Percentiles rank a stretch among this genome's conserved stretches.
Conservation (phyloP, 2,888 invertebrate species). For the Melieria omissa region DNA sequence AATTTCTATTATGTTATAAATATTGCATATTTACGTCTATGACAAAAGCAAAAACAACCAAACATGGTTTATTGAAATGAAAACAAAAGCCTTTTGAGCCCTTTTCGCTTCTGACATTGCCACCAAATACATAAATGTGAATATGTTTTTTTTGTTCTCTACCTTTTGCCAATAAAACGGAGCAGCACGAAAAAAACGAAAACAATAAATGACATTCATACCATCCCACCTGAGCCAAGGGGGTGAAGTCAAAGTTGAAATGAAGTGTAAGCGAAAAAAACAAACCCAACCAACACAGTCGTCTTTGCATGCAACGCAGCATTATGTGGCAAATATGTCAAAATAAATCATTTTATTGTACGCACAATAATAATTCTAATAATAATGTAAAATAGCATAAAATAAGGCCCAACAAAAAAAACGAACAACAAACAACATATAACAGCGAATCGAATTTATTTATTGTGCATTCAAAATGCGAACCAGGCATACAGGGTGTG, state of each 20-base stretch:
- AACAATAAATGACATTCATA: background rate
- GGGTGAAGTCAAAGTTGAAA: background rate
- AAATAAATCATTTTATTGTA: conserved; percentile 49
- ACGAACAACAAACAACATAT: background rate
- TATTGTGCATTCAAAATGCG: conserved; percentile 19
- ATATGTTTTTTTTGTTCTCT: background rate
- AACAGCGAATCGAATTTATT: conserved; percentile 26
- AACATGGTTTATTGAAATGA: background rate
- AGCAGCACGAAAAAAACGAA: background rate
- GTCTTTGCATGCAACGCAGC: background rate
- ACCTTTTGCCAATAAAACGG: conserved; percentile 14
- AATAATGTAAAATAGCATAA: conserved; percentile 40
- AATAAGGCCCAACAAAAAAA: conserved; percentile 15
- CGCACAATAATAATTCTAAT: conserved; percentile 48
- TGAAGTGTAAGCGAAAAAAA: background rate
- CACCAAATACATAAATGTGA: background rate
- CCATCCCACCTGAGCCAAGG: too few relatives aligned
- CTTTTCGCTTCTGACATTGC: background rate
- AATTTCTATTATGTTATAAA: conserved; percentile 15
- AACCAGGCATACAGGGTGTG: background rate
- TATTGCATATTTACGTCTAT: conserved; percentile 2
- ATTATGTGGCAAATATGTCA: conserved; percentile 46
- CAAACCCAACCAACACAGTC: too few relatives aligned
- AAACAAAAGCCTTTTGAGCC: background rate
- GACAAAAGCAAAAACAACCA: background rate